Base-by-base conservation (phyloP, 2,888 invertebrate species). In the Rotaria sp. region DNA sequence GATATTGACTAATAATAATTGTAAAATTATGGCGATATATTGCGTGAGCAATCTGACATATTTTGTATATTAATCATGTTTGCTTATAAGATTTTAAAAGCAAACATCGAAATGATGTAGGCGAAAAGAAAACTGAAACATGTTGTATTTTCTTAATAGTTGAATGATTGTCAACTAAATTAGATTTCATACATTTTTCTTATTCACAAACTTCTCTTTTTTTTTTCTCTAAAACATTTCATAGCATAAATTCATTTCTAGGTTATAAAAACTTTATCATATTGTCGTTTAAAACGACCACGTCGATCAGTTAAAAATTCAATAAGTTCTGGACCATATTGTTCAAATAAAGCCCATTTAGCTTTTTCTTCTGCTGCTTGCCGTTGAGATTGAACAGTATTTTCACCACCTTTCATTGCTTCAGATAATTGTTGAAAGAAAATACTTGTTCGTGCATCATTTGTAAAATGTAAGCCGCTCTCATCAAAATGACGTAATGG, bases 311-410 rank as follows among this genome's bases (percentile, higher is more conserved):
- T 80, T 41, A 80, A n/a, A n/a, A 80, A 80, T 4, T 41, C 80
- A 80, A 80, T 26, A 13, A 80, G n/a, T 80, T 80, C 80, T 45
- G 80, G n/a, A 45, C 80, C 80, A 13, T 80, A 80, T 11, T 80
- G 80, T 45, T 45, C 45, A 45, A 80, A 80, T 45, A 80, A n/a
- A n/a, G 24, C 26, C 41, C 41, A 80, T 80, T 80, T 80, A 26
- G 80, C 38, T n/a, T 38, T 24, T 26, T 80, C 45, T n/a, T 80
- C 80, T 45, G 24, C 18, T 80, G 80, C 26, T n/a, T 45, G 26
- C n/a, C 38, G 45, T 45, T n/a, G 80, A 15, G 41, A 26, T 26
- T 45, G 13, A 10, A 7, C 1, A 35, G 67, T 35, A 67, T 67
- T 67, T 21, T 67, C 67, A 35, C 35, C 21, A 15, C 35, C 67